Conservation (phyloP, 2,113 vertebrate species). For the Martes martes region DNA sequence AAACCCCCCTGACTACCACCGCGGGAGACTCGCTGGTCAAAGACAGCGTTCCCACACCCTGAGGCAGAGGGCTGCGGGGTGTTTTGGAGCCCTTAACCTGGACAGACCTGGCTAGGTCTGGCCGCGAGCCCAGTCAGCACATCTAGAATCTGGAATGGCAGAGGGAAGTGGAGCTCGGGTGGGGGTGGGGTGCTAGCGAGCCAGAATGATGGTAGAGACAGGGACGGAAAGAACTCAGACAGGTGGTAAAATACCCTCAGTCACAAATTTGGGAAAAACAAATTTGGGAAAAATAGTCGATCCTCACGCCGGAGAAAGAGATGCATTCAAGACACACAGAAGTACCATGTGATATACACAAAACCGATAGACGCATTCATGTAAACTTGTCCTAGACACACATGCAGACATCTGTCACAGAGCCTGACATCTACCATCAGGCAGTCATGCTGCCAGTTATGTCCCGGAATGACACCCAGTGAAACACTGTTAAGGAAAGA, state of each 20-base stretch:
- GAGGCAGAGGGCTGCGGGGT: neutral
- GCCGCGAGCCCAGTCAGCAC: neutral
- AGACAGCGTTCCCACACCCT: neutral
- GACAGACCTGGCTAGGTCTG: neutral
- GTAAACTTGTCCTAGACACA: constrained; percentile 1
- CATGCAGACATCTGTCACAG: neutral
- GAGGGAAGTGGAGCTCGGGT: neutral
- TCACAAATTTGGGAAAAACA: neutral
- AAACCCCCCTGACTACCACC: neutral
- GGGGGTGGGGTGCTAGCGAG: neutral
- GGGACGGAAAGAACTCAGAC: neutral
- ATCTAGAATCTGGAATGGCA: neutral
- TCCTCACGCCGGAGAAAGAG: neutral
- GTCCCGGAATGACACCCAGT: constrained; percentile 11
- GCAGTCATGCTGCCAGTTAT: neutral
- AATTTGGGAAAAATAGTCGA: neutral
- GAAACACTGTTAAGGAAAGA: neutral
- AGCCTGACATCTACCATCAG: neutral
- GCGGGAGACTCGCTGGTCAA: neutral
- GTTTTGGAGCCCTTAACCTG: neutral
- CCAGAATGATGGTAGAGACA: neutral
- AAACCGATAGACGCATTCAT: neutral
- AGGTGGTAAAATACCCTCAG: neutral
- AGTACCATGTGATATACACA: neutral
- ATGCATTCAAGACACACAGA: neutral